These are phyloP conservation scores for Tetragnatha montana DNA, from an alignment of 2,888 invertebrate genomes.

Conservation along the genomic window DNA sequence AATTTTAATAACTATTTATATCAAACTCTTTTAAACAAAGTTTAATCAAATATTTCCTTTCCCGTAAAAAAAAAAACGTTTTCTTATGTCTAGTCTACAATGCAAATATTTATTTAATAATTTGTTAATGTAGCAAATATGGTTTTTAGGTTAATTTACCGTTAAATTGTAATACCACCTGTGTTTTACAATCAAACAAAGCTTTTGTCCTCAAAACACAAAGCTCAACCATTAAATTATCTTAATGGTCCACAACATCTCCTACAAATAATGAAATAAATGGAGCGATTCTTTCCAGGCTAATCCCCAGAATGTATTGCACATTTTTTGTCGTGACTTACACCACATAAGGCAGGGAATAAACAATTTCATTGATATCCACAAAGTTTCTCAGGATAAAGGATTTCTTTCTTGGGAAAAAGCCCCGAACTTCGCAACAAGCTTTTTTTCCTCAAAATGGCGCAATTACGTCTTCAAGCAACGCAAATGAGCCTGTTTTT, in stretches of 20 bases:
- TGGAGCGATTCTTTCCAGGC: neutral
- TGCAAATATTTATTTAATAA: too few species aligned
- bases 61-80: too few species aligned
- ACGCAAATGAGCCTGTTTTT: constrained; percentile 47
- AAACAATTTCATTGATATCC: constrained; percentile 29
- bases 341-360: neutral
- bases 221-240: neutral
- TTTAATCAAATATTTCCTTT: too few species aligned
- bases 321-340: neutral
- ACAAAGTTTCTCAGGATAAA: constrained; percentile 26
- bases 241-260: neutral
- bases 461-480: constrained; percentile 31
- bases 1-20: too few species aligned
- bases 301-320: constrained; percentile 2
- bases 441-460: constrained; percentile 1
- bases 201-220: too few species aligned
- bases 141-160: too few species aligned
- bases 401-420: constrained; percentile 3
- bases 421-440: neutral
- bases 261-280: neutral
- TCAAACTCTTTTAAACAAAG: too few species aligned
- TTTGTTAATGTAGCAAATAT: too few species aligned
- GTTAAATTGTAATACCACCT: too few species aligned
- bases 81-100: too few species aligned
- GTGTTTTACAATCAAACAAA: too few species aligned